Evolutionary conservation across 2,113 vertebrate genomes (phyloP).

Genomic region (Epinephelus fuscoguttatus): DNA sequence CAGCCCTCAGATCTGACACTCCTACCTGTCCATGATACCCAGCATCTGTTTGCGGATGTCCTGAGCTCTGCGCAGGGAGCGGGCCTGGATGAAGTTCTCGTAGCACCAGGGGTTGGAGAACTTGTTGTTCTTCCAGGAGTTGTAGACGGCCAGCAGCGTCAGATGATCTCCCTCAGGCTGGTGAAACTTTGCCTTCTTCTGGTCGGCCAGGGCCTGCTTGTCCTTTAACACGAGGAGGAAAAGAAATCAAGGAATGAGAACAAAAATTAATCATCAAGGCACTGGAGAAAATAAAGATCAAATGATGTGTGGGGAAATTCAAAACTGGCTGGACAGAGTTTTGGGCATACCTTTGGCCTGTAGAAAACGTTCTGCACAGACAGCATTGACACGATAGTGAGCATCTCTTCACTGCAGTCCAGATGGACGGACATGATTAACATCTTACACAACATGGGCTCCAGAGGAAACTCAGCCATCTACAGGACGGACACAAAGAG

Average conservation of each 20-base stretch:
- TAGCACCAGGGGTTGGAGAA: conserved; percentile 99
- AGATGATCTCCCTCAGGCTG: conserved; percentile 98
- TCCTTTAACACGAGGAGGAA: conserved; percentile 83
- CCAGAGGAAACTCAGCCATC: conserved; percentile 99
- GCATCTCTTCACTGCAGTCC: conserved; percentile 98
- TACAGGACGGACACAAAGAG: not conserved
- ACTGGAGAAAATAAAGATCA: no score
- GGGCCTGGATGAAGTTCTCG: conserved; percentile 98
- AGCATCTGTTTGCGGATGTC: conserved; percentile 99
- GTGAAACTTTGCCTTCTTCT: conserved; percentile 99
- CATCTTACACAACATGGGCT: conserved; percentile 99
- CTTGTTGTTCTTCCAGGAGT: conserved; percentile 99
- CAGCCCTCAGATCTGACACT: not conserved
- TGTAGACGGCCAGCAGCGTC: conserved; percentile 98
- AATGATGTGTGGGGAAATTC: no score
- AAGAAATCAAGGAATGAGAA: not conserved
- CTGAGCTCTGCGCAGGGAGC: conserved; percentile 94
- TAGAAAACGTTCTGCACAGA: conserved; percentile 99
- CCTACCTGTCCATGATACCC: conserved; percentile 97
- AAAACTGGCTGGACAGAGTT: no score
- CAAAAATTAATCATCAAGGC: not conserved
- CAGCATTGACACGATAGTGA: conserved; percentile 98
- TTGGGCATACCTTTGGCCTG: conserved; percentile 91
- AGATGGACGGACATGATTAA: conserved; percentile 98
- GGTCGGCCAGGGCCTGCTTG: conserved; percentile 97